Conservation (phyloP, 2,113 vertebrate species). For the Austrofundulus limnaeus region DNA sequence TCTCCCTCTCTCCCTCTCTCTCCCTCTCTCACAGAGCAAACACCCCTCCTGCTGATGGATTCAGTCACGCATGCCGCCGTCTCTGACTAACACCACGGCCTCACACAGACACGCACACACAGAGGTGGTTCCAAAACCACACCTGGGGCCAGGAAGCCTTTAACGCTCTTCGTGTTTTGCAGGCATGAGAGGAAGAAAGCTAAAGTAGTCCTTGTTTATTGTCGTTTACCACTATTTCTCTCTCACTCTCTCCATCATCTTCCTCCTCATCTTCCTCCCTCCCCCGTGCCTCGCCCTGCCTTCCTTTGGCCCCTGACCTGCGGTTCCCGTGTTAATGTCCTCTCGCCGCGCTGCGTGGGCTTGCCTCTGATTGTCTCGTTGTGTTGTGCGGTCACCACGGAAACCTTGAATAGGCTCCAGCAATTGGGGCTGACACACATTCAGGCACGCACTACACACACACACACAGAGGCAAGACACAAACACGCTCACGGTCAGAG, state of each 20-base stretch:
- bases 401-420: constrained; percentile 86
- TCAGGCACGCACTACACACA: constrained; percentile 64
- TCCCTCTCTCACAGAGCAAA: constrained; percentile 28
- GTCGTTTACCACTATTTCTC: constrained; percentile 53
- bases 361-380: constrained; percentile 85
- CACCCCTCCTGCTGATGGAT: constrained; percentile 55
- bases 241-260: constrained; percentile 4
- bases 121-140: constrained; percentile 33
- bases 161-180: constrained; percentile 58
- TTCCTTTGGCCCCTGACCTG: constrained; percentile 78
- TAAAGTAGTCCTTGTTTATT: constrained; percentile 66
- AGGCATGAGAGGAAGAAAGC: constrained; percentile 53
- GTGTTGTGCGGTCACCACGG: constrained; percentile 86
- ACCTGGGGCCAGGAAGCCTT: constrained; percentile 59
- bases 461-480: constrained; percentile 36
- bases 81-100: constrained; percentile 55
- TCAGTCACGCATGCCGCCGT: constrained; percentile 66
- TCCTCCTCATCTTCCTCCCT: constrained; percentile 44
- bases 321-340: constrained; percentile 85
- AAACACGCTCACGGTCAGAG: constrained; percentile 68
- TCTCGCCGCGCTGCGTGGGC: constrained; percentile 82
- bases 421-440: constrained; percentile 79
- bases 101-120: constrained; percentile 4
- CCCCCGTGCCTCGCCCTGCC: constrained; percentile 50
- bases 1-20: constrained; percentile 10